These are phyloP conservation scores for Ostrea edulis DNA, from an alignment of 1,140 invertebrate genomes.

Conservation along the genomic window DNA sequence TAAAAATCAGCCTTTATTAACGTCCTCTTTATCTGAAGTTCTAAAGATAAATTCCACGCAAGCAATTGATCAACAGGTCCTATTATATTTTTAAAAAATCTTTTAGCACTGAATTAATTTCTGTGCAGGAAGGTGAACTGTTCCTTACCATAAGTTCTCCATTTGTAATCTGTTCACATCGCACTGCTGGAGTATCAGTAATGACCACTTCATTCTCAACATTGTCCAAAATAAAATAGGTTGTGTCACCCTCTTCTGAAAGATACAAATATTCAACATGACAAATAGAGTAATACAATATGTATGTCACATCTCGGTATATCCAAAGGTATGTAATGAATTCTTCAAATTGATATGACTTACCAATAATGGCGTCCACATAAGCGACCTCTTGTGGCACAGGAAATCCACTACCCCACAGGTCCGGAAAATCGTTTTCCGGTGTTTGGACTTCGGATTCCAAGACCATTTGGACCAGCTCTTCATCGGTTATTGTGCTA, in stretches of 20 bases:
- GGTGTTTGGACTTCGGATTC: not conserved
- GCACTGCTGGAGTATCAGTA: not conserved
- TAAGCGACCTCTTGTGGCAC: constrained; percentile 17
- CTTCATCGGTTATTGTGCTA: constrained; percentile 38
- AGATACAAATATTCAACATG: not conserved
- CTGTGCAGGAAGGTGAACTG: not conserved
- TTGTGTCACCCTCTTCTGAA: constrained; percentile 5
- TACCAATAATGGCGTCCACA: constrained; percentile 5
- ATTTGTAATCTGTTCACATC: constrained; percentile 28
- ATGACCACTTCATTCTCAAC: constrained; percentile 37
- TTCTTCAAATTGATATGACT: not conserved
- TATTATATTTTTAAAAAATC: too few relatives aligned
- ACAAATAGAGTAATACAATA: not conserved
- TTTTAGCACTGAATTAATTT: not conserved
- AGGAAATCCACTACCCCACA: constrained; percentile 22
- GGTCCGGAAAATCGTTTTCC: not conserved
- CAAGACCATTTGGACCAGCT: constrained; percentile 1
- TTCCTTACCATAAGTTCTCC: constrained; percentile 21
- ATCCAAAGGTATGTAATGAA: not conserved
- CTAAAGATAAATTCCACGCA: not conserved
- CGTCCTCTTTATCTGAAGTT: not conserved
- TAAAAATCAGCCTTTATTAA: not conserved
- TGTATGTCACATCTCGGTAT: not conserved
- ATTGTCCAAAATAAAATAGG: constrained; percentile 17
- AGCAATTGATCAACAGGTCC: not conserved